Base-by-base conservation (phyloP, 2,888 invertebrate genomes). In the Lasius fuliginosus region DNA sequence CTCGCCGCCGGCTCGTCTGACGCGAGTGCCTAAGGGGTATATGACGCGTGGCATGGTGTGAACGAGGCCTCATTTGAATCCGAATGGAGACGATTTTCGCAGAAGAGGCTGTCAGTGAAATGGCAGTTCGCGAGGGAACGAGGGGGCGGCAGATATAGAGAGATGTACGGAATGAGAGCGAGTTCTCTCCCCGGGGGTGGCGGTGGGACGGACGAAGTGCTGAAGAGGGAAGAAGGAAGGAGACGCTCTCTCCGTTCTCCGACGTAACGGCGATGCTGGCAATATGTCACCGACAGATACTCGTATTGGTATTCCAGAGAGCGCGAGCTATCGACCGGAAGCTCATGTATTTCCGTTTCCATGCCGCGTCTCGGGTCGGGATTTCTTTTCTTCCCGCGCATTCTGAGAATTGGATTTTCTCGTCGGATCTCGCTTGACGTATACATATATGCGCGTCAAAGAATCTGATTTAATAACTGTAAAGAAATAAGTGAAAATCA, bases 41-140 rank as follows among this genome's bases (percentile, higher is more conserved):
- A 92, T 91, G 93, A 92, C 91, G 93, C 93, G 93, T 92, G 91
- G 93, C 92, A 89, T 91, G 92, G 92, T 90, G 93, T 91, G 91
- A 93, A 93, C 92, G 93, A 92, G 92, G 90, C 88, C 94, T 94
- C 94, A 94, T 94, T 94, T 94, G 94, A 94, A 94, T 94, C 92
- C 94, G 94, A 94, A 94, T 94, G 92, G 94, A 93, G 93, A 93
- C 93, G 94, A 93, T 93, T 93, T 93, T 93, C 93, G 92, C 91
- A 91, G 92, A 92, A 92, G 92, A 92, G 91, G 90, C 87, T 92
- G 93, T 94, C 92, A 92, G 90, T 90, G 91, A 93, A 93, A 93
- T 93, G 91, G 92, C 91, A 85, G 90, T 82, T 87, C 84, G 82
- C 73, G 83, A 62, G 84, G 73, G 87, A 8, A n/a, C 49, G 49